Percentiles rank a stretch among this genome's conserved stretches.
Conservation (phyloP, 2,888 invertebrate species). For the Mesochorus sp. region DNA sequence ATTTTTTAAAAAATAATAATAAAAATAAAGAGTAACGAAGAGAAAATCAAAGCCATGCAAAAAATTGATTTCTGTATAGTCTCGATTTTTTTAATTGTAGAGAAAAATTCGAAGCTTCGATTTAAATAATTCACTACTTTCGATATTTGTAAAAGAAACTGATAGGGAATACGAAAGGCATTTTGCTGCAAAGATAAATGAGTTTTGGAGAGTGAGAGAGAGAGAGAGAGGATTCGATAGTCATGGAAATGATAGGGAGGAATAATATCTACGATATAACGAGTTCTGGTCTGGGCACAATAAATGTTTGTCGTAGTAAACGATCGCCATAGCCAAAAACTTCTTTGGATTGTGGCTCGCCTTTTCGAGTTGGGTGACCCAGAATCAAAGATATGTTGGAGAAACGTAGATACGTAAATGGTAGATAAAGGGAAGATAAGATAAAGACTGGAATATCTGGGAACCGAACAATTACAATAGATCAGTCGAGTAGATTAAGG, state of each 20-base stretch:
- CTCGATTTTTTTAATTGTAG: no score
- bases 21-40: no score
- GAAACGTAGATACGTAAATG: not conserved
- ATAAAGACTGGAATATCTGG: conserved; percentile 35
- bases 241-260: conserved; percentile 13
- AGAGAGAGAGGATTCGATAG: conserved; percentile 15
- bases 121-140: no score
- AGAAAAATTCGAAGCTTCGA: no score
- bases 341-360: not conserved
- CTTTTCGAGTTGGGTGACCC: conserved; percentile 14
- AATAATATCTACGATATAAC: conserved; percentile 41
- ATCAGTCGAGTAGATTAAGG: conserved; percentile 21
- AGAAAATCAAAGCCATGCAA: no score
- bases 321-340: not conserved
- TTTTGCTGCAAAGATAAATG: no score
- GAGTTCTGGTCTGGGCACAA: conserved; percentile 30
- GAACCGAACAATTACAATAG: conserved; percentile 52
- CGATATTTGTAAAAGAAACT: no score
- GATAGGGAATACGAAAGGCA: no score
- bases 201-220: not conserved
- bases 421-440: not conserved
- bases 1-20: no score
- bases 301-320: conserved; percentile 53
- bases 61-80: no score
- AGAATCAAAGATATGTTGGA: conserved; percentile 22